phyloP scores from a whole-genome alignment of 2,888 invertebrate species.

The Dorcus parallelipipedus region DNA sequence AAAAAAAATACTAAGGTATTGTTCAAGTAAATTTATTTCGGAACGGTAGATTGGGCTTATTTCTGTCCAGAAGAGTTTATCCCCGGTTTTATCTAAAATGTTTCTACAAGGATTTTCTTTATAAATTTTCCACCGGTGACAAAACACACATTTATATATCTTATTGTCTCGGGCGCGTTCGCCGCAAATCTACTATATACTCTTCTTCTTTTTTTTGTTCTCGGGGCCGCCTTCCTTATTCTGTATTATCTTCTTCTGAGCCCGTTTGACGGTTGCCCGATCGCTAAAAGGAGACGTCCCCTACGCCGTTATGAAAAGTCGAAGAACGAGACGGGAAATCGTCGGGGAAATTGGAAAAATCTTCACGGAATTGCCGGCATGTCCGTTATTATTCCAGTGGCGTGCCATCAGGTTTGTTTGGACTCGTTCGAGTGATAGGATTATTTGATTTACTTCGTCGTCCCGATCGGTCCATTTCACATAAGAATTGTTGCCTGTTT shows the following conservation, averaged over 20 bases:
- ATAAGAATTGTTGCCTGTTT: slow-evolving; percentile 18
- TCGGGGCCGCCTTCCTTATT: slow-evolving; percentile 13
- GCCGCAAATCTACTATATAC: slow-evolving; percentile 4
- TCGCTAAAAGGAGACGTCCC: slow-evolving; percentile 17
- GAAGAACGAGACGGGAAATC: slow-evolving; percentile 32
- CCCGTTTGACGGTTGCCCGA: slow-evolving; percentile 31
- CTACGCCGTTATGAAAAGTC: slow-evolving; percentile 21
- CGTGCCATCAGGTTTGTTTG: slow-evolving; percentile 30
- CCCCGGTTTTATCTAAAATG: not conserved
- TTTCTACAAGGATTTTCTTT: slow-evolving; percentile 2
- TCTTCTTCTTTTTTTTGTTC: slow-evolving; percentile 20
- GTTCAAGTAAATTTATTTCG: too few relatives aligned
- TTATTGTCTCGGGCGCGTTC: slow-evolving; percentile 22
- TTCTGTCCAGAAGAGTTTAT: slow-evolving; percentile 14
- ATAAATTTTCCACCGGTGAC: slow-evolving; percentile 17
- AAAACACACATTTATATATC: slow-evolving; percentile 28
- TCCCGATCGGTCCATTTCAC: slow-evolving; percentile 29
- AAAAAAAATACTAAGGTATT: too few relatives aligned
- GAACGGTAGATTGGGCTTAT: slow-evolving; percentile 8
- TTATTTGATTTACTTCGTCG: slow-evolving; percentile 38
- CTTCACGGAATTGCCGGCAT: slow-evolving; percentile 37
- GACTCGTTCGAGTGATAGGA: slow-evolving; percentile 35
- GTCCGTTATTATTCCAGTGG: slow-evolving; percentile 38
- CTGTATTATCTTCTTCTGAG: slow-evolving; percentile 30
- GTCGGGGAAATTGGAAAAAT: slow-evolving; percentile 43